Evolutionary conservation across 2,797 vertebrate species (phyloP), one percentile per base, ranked within the genome.

Genomic region (Crenichthys baileyi): DNA sequence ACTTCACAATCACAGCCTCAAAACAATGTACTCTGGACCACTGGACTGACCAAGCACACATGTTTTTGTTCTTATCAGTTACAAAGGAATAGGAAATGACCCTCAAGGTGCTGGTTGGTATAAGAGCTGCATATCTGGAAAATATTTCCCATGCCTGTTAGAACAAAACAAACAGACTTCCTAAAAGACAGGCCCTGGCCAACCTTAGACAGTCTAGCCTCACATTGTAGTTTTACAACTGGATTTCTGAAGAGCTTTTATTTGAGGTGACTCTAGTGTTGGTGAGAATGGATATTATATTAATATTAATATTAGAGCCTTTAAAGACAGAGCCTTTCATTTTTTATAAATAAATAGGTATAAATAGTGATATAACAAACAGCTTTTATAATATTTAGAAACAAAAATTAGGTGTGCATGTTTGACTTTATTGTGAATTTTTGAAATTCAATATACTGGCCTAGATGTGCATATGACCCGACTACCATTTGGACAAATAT

Each of bases 1-100:
- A 87, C 86, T 89, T 77, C 74, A 83, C 75, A 91, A 75, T 68
- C 75, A 41, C 72, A 51, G 81, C 73, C 70, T 78, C 65, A 78
- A 87, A 94, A 94, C 92, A 94, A 94, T 88, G 81, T 51, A 70
- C 56, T 78, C 67, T n/a, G 78, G 76, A 78, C 82, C 70, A 77
- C 72, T 74, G 80, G 84, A 87, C 87, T 81, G 58, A 79, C 76
- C 79, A 29, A 73, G 81, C 77, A 50, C 39, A 76, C 2, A 80
- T 82, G 85, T 75, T 90, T 58, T 80, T 73, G 5, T 74, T 83
- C 88, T 88, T 88, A 87, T 91, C 90, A 58, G 72, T 78, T 26
- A 85, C 87, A 91, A 83, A 88, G 60, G 76, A 85, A 71, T 75
- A 87, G 82, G 89, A 89, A 90, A 79, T 82, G 70, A 65, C 88